phyloP scores from a whole-genome alignment of 2,888 invertebrate genomes.

The Aplocera efformata region DNA sequence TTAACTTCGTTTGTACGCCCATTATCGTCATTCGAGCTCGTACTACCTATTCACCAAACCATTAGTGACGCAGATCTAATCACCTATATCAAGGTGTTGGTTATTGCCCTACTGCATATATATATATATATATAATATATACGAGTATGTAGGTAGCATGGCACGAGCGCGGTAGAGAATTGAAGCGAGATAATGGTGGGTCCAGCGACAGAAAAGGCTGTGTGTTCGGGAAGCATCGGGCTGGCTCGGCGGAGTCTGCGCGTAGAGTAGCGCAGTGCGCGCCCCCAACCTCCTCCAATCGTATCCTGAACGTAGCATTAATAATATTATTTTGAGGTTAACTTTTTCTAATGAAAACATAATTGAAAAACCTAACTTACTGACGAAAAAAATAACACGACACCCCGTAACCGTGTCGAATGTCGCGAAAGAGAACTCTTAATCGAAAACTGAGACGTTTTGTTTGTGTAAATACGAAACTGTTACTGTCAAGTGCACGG shows the following conservation, averaged over 20 bases:
- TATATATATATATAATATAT: slow-evolving; percentile 3
- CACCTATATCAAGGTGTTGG: slow-evolving; percentile 1
- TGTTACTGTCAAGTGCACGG: slow-evolving; percentile 77
- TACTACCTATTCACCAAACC: not conserved
- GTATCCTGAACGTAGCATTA: slow-evolving; percentile 70
- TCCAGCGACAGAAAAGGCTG: slow-evolving; percentile 29
- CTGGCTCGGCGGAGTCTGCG: slow-evolving; percentile 57
- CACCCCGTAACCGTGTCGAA: slow-evolving; percentile 60
- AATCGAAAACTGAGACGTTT: slow-evolving; percentile 74
- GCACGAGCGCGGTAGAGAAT: slow-evolving; percentile 24
- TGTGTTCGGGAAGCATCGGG: slow-evolving; percentile 49
- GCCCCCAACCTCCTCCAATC: slow-evolving; percentile 60
- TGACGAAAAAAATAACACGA: slow-evolving; percentile 42
- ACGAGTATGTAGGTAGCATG: slow-evolving; percentile 8
- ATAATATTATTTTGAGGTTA: slow-evolving; percentile 78
- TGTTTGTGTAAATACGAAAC: slow-evolving; percentile 80
- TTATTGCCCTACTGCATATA: not conserved
- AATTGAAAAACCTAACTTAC: slow-evolving; percentile 53
- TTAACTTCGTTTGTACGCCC: too few relatives aligned
- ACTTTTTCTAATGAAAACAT: slow-evolving; percentile 52
- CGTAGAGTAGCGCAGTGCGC: slow-evolving; percentile 40
- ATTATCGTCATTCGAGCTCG: too few relatives aligned
- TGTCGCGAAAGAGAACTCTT: slow-evolving; percentile 74
- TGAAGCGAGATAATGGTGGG: slow-evolving; percentile 36
- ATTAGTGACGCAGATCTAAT: not conserved